Evolutionary conservation across 2,797 vertebrate species (phyloP), one percentile per base, ranked within the genome.

Genomic region (Chelonia mydas): DNA sequence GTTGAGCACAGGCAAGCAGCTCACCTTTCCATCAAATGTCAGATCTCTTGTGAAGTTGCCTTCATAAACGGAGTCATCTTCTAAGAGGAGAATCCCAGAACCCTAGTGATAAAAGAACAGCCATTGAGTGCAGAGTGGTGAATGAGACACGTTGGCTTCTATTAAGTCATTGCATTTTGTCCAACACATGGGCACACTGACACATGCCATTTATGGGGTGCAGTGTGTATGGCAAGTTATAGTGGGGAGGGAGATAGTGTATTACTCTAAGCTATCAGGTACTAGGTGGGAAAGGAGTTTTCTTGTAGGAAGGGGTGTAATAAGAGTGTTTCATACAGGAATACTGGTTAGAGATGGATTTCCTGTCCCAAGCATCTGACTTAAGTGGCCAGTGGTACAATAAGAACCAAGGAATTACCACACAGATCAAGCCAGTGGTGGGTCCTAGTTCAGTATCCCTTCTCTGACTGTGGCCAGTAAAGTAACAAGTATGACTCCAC

Each of bases 41-140:
- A 98, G 96, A 12, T 98, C 97, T 74, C 97, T 97, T 0, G 98
- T 98, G 96, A 98, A 98, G 41, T 96, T 98, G 19, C 98, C 98
- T 88, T 98, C 98, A 0, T 98, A 98, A 77, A 98, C 76, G 1
- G 97, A 98, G 88, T 98, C 97, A 0, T 98, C 98, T 57, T 99
- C 98, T 68, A 97, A 95, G 9, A 98, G 97, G 6, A 98, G 96
- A 84, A 98, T 86, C 13, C 98, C 98, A 0, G 98, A 88, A 17
- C 98, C 98, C 98, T 99, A 47, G 28, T 4, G 77, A 57, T 87
- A 27, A 45, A n/a, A 74, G 82, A 94, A 33, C 27, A 85, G 21
- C 31, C 12, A 72, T 84, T 0, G 1, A 0, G 1, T 82, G 59
- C 93, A 50, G 31, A 1, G 3, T 2, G 11, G 4, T 1, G 0